phyloP scores from a whole-genome alignment of 2,888 invertebrate species.

The Dinocampus coccinellae region DNA sequence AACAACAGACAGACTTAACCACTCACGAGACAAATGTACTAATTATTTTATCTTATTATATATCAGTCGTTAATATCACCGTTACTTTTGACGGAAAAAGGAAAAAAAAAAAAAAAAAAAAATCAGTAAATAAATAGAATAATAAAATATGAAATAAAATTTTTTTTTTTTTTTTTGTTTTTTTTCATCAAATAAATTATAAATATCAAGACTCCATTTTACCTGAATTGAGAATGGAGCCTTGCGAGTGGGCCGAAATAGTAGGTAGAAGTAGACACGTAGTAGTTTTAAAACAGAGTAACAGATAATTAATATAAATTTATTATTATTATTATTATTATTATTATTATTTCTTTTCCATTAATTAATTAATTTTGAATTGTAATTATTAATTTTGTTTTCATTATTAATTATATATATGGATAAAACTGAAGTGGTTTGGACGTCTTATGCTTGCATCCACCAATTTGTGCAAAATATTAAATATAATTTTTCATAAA shows the following conservation, averaged over 20 bases:
- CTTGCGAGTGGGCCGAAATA: slow-evolving; percentile 79
- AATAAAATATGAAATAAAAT: too few species aligned
- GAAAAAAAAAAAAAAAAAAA: neutral
- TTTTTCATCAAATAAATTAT: slow-evolving; percentile 61
- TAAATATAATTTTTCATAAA: too few species aligned
- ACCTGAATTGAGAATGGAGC: slow-evolving; percentile 87
- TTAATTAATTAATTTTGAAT: slow-evolving; percentile 18
- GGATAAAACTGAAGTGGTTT: slow-evolving; percentile 57
- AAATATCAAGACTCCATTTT: slow-evolving; percentile 77
- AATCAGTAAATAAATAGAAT: slow-evolving; percentile 40
- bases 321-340: slow-evolving; percentile 24
- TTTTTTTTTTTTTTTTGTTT: too few species aligned
- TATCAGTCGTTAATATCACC: slow-evolving; percentile 50
- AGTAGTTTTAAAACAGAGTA: slow-evolving; percentile 65
- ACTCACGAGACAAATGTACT: slow-evolving; percentile 65
- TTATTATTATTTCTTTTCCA: slow-evolving; percentile 22
- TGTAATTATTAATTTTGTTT: slow-evolving; percentile 41
- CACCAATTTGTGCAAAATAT: slow-evolving; percentile 37
- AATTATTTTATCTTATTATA: slow-evolving; percentile 29
- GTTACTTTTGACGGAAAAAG: slow-evolving; percentile 50
- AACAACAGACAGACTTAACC: slow-evolving; percentile 65
- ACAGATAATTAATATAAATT: slow-evolving; percentile 54
- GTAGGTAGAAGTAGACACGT: slow-evolving; percentile 63
- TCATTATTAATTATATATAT: too few species aligned
- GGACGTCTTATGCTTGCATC: slow-evolving; percentile 24